These are phyloP conservation scores for Entomobrya proxima DNA, from an alignment of 2,888 invertebrate species.

Conservation along the genomic window DNA sequence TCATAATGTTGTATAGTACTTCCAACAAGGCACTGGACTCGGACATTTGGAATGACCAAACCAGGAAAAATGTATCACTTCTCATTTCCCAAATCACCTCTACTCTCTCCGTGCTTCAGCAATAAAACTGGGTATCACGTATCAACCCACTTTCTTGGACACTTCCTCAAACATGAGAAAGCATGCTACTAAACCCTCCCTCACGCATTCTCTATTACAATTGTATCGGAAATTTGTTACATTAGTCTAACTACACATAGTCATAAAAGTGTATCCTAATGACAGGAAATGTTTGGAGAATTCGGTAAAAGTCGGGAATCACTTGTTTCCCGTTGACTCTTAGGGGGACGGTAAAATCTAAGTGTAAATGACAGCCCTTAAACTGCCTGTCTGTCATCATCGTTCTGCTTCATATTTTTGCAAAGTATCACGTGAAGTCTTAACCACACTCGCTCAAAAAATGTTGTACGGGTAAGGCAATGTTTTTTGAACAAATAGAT, in stretches of 20 bases:
- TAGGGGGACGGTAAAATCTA: neutral
- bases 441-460: too few species aligned
- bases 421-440: neutral
- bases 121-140: too few species aligned
- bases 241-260: neutral
- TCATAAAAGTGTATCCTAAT: neutral
- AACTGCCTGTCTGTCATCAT: constrained; percentile 42
- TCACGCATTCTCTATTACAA: too few species aligned
- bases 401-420: neutral
- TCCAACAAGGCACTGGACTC: too few species aligned
- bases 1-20: too few species aligned
- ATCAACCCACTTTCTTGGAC: too few species aligned
- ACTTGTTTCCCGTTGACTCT: neutral
- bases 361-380: constrained; percentile 47
- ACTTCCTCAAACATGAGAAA: too few species aligned
- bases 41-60: too few species aligned
- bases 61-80: neutral
- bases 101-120: too few species aligned
- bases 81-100: neutral
- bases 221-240: neutral
- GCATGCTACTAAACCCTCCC: too few species aligned
- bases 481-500: too few species aligned
- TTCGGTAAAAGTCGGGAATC: neutral
- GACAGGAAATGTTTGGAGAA: neutral
- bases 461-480: too few species aligned